Evolutionary conservation across 2,888 invertebrate species (phyloP).

Genomic region (Megaustenia siamemsis): DNA sequence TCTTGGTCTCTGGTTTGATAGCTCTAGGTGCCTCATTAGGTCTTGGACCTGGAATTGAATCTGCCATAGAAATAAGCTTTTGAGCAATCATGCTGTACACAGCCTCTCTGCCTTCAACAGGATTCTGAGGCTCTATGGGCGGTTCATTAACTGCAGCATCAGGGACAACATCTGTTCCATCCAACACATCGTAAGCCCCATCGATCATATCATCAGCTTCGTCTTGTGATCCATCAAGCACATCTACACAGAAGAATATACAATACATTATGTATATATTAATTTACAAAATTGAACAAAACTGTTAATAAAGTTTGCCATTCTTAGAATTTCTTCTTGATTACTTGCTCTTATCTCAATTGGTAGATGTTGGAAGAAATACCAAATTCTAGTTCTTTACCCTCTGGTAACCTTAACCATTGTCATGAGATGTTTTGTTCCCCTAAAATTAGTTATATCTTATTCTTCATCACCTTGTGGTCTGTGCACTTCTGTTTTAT

Average conservation of each 20-base stretch:
- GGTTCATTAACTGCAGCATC: not conserved
- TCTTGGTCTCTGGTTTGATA: not conserved
- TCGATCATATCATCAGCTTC: not conserved
- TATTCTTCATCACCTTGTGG: too few species aligned
- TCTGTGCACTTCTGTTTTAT: too few species aligned
- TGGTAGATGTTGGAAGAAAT: too few species aligned
- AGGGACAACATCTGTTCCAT: slow-evolving; percentile 6
- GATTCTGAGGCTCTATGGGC: not conserved
- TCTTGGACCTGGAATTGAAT: slow-evolving; percentile 49
- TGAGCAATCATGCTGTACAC: slow-evolving; percentile 65
- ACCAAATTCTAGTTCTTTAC: too few species aligned
- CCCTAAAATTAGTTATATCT: too few species aligned
- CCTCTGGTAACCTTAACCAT: too few species aligned
- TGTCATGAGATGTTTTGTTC: too few species aligned
- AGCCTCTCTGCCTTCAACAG: slow-evolving; percentile 53
- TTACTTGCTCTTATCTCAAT: too few species aligned
- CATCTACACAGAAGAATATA: not conserved
- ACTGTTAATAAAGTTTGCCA: too few species aligned
- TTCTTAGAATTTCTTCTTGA: too few species aligned
- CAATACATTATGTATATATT: too few species aligned
- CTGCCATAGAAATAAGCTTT: slow-evolving; percentile 65
- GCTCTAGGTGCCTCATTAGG: slow-evolving; percentile 38
- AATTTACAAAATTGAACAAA: too few species aligned
- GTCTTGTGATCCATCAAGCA: not conserved
- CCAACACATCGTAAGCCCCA: not conserved